phyloP scores from a whole-genome alignment of 1,140 invertebrate genomes.

The Sogatella furcifera region DNA sequence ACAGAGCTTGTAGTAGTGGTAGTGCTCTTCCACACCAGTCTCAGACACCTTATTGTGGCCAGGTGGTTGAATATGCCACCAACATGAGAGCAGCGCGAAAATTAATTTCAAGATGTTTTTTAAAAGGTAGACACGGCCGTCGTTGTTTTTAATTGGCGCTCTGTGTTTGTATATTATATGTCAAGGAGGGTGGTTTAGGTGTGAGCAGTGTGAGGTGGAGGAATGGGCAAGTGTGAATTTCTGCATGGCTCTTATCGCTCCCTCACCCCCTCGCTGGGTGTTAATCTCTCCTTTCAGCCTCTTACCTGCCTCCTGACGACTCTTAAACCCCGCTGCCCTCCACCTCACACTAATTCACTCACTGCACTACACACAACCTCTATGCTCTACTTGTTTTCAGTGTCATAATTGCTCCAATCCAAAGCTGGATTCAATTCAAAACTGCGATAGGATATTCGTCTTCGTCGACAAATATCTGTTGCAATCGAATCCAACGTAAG shows the following conservation, averaged over 20 bases:
- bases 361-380: not conserved
- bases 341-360: constrained; percentile 20
- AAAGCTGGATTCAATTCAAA: too few relatives aligned
- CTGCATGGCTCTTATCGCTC: not conserved
- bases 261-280: not conserved
- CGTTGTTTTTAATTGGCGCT: not conserved
- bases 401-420: too few relatives aligned
- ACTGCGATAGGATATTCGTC: too few relatives aligned
- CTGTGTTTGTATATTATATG: not conserved
- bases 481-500: too few relatives aligned
- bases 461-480: too few relatives aligned
- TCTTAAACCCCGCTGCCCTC: not conserved
- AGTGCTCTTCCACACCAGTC: too few relatives aligned
- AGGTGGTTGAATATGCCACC: not conserved
- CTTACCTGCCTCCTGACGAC: constrained; percentile 16
- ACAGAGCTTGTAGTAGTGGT: too few relatives aligned
- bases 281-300: constrained; percentile 12
- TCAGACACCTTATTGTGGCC: not conserved
- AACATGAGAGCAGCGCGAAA: not conserved
- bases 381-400: too few relatives aligned
- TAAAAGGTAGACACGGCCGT: not conserved
- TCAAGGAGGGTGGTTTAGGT: not conserved
- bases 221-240: not conserved
- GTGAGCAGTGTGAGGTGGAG: not conserved
- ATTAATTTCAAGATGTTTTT: constrained; percentile 2